These are phyloP conservation scores for Drosophila tropicalis DNA, from an alignment of 1,140 invertebrate species.

Conservation along the genomic window DNA sequence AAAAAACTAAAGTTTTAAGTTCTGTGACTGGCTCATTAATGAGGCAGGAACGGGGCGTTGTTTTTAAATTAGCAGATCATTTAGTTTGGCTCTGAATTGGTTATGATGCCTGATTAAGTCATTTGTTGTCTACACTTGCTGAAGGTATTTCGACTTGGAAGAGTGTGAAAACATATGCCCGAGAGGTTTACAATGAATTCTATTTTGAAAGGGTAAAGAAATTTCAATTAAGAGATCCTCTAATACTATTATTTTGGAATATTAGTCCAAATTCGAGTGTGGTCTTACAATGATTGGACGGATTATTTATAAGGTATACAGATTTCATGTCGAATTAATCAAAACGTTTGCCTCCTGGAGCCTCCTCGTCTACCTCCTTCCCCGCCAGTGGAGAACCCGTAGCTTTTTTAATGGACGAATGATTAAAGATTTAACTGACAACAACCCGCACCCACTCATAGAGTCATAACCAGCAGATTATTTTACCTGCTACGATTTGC, in stretches of 20 bases:
- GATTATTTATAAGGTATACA: not conserved
- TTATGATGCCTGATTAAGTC: slow-evolving; percentile 29
- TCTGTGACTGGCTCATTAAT: slow-evolving; percentile 34
- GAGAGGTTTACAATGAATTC: not conserved
- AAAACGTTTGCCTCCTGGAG: not conserved
- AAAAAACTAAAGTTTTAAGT: slow-evolving; percentile 20
- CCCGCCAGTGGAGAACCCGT: slow-evolving; percentile 23
- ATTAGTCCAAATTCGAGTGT: no score
- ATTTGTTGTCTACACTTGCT: slow-evolving; percentile 24
- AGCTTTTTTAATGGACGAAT: slow-evolving; percentile 48
- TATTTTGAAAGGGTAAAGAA: no score
- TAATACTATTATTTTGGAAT: no score
- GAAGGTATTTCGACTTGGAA: not conserved
- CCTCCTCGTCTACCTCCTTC: not conserved
- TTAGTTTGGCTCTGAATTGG: slow-evolving; percentile 31
- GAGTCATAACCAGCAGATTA: slow-evolving; percentile 39
- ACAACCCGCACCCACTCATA: slow-evolving; percentile 45
- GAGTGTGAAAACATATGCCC: not conserved
- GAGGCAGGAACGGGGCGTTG: slow-evolving; percentile 41
- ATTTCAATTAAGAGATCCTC: no score
- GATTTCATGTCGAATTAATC: not conserved
- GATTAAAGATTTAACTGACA: slow-evolving; percentile 49
- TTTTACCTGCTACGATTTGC: slow-evolving; percentile 51
- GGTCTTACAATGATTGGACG: no score
- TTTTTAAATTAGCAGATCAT: slow-evolving; percentile 56